Percentiles rank a stretch among this genome's conserved stretches.
These are phyloP conservation scores for Enteromius anoplus DNA, from an alignment of 2,797 vertebrate species.

Conservation along the genomic window DNA sequence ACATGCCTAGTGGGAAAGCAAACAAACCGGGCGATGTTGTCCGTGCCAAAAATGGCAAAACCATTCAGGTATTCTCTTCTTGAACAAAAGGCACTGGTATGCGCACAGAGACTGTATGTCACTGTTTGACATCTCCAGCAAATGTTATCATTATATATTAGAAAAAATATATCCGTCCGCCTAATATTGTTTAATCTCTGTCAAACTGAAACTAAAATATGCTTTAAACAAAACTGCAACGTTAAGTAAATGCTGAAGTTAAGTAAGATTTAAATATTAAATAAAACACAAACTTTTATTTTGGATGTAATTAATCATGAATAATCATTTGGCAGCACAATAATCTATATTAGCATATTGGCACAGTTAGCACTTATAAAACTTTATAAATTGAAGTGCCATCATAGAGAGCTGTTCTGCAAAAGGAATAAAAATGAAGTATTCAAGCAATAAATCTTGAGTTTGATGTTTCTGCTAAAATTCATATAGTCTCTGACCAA, in stretches of 20 bases:
- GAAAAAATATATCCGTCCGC: not conserved
- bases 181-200: not conserved
- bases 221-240: not conserved
- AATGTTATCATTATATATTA: not conserved
- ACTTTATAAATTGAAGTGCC: too few species aligned
- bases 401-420: too few species aligned
- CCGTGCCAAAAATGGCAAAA: constrained; percentile 92
- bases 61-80: constrained; percentile 85
- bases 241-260: not conserved
- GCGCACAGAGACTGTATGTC: not conserved
- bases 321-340: too few species aligned
- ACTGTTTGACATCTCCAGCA: not conserved
- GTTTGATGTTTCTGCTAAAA: not conserved
- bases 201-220: not conserved
- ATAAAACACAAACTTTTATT: too few species aligned
- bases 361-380: too few species aligned
- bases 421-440: too few species aligned
- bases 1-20: constrained; percentile 94
- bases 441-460: too few species aligned
- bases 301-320: too few species aligned
- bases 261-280: not conserved
- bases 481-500: not conserved
- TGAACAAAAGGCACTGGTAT: not conserved
- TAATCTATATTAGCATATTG: too few species aligned
- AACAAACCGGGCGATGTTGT: constrained; percentile 96